Evolutionary conservation across 1,140 invertebrate genomes (phyloP), one percentile per base, ranked within the genome.

Genomic region (Eciton burchellii): DNA sequence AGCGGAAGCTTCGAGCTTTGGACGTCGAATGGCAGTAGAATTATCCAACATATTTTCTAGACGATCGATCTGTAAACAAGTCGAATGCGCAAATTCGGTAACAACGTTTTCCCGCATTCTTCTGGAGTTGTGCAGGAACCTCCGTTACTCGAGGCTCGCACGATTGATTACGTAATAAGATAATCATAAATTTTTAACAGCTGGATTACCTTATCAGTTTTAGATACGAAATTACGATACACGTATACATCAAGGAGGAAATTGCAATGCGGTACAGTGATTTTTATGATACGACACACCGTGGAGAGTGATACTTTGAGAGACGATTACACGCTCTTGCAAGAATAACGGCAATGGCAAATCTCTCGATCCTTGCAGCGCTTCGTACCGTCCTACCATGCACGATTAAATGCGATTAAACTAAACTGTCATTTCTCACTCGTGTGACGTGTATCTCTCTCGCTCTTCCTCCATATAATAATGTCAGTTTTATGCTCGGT

Each of bases 21-120:
- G 83, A 84, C 92, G 87, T 82, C 91, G 91, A 63, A 89, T 87
- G 83, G 92, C 88, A 85, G 90, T 90, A 88, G 91, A 91, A 89
- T 84, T 92, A 76, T 89, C 90, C 87, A 91, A 84, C 92, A 93
- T 91, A 87, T 77, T 81, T 81, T 84, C 84, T 81, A 91, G 77
- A 88, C 89, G 88, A 89, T 90, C 90, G 86, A 90, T 91, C 93
- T 93, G 83, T 12, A 89, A 91, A 82, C 62, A 63, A 83, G 73
- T 72, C 6, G n/a, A 29, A 83, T 24, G 26, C 11, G 35, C 35
- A 35, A 56, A 56, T 29, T 63, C 43, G 21, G 6, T 0, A 35
- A n/a, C 8, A 43, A 66, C 1, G n/a, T n/a, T n/a, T 54, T 24
- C 3, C 52, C 35, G 29, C 29, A 52, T n/a, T 68, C 19, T 2